A percentile compares a stretch with the other conserved stretches of the same genome.
These are phyloP conservation scores for Campoplex nolae DNA, from an alignment of 2,888 invertebrate species.

Conservation along the genomic window DNA sequence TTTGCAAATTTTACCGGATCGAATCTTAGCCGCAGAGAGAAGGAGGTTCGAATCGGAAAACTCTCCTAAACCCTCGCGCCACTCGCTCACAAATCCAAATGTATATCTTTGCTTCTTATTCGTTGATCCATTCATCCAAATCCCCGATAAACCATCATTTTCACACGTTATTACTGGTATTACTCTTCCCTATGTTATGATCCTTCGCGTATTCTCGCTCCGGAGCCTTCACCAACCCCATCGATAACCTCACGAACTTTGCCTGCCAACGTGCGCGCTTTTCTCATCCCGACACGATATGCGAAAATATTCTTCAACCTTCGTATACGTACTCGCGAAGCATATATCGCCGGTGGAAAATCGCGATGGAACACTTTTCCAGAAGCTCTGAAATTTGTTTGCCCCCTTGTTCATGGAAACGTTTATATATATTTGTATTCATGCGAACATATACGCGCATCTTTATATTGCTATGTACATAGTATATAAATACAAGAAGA, in stretches of 20 bases:
- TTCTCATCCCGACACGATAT: conserved; percentile 8
- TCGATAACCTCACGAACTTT: conserved; percentile 8
- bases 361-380: conserved; percentile 36
- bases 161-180: conserved; percentile 55
- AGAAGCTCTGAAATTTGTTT: conserved; percentile 39
- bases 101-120: background rate
- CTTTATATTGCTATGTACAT: background rate
- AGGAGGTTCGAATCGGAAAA: background rate
- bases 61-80: background rate
- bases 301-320: conserved; percentile 25
- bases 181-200: conserved; percentile 24
- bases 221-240: background rate
- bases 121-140: conserved; percentile 24
- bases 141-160: conserved; percentile 57
- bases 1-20: conserved; percentile 8
- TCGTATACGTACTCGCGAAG: conserved; percentile 1
- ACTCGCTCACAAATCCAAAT: background rate
- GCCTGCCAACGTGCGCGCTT: conserved; percentile 2
- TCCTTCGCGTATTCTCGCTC: background rate
- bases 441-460: background rate
- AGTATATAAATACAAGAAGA: background rate
- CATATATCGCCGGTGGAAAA: background rate
- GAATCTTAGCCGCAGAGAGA: conserved; percentile 20
- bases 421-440: background rate
- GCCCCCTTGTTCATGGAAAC: conserved; percentile 20